Conservation (phyloP, 1,140 invertebrate species). For the Drosophila athabasca region DNA sequence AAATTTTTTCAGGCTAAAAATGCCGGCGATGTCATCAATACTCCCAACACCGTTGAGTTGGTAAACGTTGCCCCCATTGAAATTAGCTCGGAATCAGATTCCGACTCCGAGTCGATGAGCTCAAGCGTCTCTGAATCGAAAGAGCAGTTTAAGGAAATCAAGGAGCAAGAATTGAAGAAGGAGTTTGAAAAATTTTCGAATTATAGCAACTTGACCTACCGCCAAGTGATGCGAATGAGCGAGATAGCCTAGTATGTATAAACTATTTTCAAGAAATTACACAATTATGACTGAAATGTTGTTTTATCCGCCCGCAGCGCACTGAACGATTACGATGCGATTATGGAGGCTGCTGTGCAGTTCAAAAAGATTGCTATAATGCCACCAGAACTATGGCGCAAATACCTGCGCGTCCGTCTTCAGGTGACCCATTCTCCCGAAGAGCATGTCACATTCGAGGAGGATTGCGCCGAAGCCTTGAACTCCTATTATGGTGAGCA, state of each 20-base stretch:
- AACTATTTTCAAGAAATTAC: too few relatives aligned
- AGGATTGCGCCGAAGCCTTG: constrained; percentile 36
- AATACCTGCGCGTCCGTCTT: constrained; percentile 36
- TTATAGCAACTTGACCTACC: too few relatives aligned
- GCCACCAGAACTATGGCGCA: constrained; percentile 55
- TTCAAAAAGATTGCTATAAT: constrained; percentile 25
- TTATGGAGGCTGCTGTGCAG: constrained; percentile 26
- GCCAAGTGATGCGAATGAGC: neutral
- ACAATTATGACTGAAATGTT: neutral
- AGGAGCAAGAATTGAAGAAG: too few relatives aligned
- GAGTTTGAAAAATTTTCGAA: too few relatives aligned
- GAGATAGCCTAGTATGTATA: constrained; percentile 18
- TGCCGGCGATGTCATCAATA: too few relatives aligned
- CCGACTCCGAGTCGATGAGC: too few relatives aligned
- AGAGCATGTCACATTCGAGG: constrained; percentile 28
- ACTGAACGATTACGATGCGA: constrained; percentile 41
- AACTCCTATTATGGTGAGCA: constrained; percentile 44
- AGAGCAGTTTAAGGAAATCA: too few relatives aligned
- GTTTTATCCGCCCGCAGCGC: constrained; percentile 21
- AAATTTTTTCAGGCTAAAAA: too few relatives aligned
- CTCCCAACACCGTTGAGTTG: too few relatives aligned
- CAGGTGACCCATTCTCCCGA: constrained; percentile 51
- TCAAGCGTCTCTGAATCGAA: too few relatives aligned
- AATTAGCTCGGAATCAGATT: too few relatives aligned
- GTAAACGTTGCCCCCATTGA: too few relatives aligned